Evolutionary conservation across 2,888 invertebrate genomes (phyloP), one percentile per base, ranked within the genome.

Genomic region (Platycnemis pennipes): DNA sequence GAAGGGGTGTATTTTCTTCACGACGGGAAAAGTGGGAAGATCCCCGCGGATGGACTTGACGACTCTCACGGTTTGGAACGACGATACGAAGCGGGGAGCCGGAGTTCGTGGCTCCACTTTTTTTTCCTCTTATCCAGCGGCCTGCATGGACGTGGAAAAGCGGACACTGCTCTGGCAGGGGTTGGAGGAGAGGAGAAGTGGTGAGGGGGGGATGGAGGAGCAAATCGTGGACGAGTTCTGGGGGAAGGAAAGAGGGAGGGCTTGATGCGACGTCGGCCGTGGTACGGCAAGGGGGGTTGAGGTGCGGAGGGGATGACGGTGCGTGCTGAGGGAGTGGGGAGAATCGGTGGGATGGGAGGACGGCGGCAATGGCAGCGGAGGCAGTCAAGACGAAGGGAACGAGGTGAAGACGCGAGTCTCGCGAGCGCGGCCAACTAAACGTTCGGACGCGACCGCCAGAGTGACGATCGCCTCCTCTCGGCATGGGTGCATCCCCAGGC

Each of bases 121-220:
- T 77, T n/a, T 77, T 77, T 77, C 77, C 37, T 77, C 77, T 63
- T 77, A 13, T 37, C 77, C 31, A 16, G 31, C 77, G 31, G 77
- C 77, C 56, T 89, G 89, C 26, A 89, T n/a, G 89, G 22, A 42
- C 49, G 22, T 13, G 77, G 77, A 77, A 77, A 77, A 37, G 42
- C 42, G 89, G 42, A 42, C 42, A 26, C 13, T 3, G 46, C 37
- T 19, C 7, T 31, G 89, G 53, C 1, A 37, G n/a, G 56, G 0
- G 53, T 22, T 2, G 42, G 88, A 31, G 31, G 88, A 49, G 56
- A n/a, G 42, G 63, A 89, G 42, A 3, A 44, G 42, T 7, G 44
- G 42, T 46, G 11, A n/a, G 69, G 44, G 44, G 26, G 45, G 0
- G n/a, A 46, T 5, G 22, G 44, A 26, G 44, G 87, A 44, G 26